phyloP scores from a whole-genome alignment of 2,113 vertebrate genomes.

The Gavia stellata region DNA sequence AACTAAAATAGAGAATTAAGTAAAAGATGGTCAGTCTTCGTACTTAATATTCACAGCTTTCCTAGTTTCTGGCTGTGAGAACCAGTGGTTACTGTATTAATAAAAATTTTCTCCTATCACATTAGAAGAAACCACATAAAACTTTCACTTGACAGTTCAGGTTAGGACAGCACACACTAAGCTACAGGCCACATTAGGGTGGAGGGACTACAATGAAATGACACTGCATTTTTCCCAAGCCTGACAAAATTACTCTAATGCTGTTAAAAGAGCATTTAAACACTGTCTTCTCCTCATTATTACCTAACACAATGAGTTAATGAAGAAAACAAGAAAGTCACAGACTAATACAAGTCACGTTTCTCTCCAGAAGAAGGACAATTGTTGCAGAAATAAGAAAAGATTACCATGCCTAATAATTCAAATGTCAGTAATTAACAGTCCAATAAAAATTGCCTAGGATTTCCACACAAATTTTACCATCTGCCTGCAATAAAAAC shows the following conservation, averaged over 20 bases:
- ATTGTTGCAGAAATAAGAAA: conserved; percentile 18
- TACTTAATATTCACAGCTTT: not conserved
- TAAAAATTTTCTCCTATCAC: not conserved
- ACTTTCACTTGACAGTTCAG: not conserved
- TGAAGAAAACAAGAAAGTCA: not conserved
- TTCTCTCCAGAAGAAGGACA: not conserved
- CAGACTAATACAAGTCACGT: not conserved
- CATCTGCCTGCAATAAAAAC: conserved; percentile 25
- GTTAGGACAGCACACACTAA: not conserved
- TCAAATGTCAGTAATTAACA: conserved; percentile 24
- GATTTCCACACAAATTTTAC: conserved; percentile 24
- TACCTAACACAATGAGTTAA: not conserved
- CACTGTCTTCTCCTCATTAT: not conserved
- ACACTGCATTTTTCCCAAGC: not conserved
- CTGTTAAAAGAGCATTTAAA: not conserved
- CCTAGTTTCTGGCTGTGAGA: not conserved
- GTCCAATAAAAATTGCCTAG: not conserved
- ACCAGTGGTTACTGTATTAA: not conserved
- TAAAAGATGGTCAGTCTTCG: not conserved
- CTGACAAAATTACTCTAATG: not conserved
- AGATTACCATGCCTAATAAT: conserved; percentile 16
- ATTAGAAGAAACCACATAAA: conserved; percentile 1
- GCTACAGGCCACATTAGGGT: not conserved
- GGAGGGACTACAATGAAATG: not conserved
- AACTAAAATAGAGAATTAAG: conserved; percentile 2